Evolutionary conservation across 2,113 vertebrate genomes (phyloP), one percentile per base, ranked within the genome.

Genomic region (Cheilinus undulatus): DNA sequence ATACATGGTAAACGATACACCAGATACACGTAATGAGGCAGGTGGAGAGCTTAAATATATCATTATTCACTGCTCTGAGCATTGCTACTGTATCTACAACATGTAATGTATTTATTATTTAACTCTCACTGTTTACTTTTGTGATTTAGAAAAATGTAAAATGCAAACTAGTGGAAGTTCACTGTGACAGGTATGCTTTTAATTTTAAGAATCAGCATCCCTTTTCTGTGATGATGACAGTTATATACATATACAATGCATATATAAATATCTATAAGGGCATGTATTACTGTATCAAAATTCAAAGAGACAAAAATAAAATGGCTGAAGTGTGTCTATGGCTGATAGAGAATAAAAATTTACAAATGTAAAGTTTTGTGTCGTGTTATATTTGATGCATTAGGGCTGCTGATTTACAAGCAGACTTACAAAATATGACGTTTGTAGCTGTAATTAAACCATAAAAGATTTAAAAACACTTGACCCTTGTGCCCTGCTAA

Each of bases 251-350:
- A 91, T 88, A 84, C 69, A 87, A 76, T 86, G 83, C 95, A 95
- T 96, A 94, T 95, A 95, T 95, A 94, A 94, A 94, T 96, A 97
- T 96, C 93, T 96, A 93, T 93, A 94, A 96, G 94, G 95, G 97
- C 98, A 99, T 99, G 97, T 97, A 92, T 96, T 96, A 96, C 95
- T 96, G 91, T 96, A 96, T 89, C 93, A 95, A 94, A 93, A 83
- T 86, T 92, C 83, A 94, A 94, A 93, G 92, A 83, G 73, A 86
- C 66, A 83, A 95, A 95, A 95, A 94, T 91, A 94, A 96, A 96
- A 94, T 80, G 85, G 84, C 95, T 97, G 95, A 95, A 95, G 95
- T 95, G 95, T 97, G 95, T 97, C 94, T 93, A 96, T 95, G 95
- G 94, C 95, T 96, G 93, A 96, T 95, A 95, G 95, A 96, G 80